Conservation (phyloP, 2,113 vertebrate genomes). For the Megalops atlanticus region DNA sequence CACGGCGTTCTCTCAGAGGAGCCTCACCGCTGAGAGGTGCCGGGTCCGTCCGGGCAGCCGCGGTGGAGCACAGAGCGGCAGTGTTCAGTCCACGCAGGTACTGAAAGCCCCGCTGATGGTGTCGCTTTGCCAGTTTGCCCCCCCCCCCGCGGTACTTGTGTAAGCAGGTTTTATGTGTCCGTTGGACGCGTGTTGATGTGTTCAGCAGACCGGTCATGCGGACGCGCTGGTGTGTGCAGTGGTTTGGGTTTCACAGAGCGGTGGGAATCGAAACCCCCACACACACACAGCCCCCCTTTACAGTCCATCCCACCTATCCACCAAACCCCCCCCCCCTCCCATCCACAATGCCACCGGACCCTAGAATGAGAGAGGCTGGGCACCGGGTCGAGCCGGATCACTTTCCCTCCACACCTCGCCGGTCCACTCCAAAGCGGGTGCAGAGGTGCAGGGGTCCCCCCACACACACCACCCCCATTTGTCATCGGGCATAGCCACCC, state of each 20-base stretch:
- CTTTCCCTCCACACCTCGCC: slow-evolving; percentile 30
- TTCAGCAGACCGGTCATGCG: slow-evolving; percentile 45
- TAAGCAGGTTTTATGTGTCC: slow-evolving; percentile 41
- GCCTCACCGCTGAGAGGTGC: not conserved
- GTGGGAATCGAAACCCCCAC: slow-evolving; percentile 28
- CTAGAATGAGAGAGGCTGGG: slow-evolving; percentile 30
- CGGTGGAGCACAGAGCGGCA: slow-evolving; percentile 38
- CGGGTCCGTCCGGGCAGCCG: not conserved
- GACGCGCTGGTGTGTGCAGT: slow-evolving; percentile 27
- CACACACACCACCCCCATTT: slow-evolving; percentile 36
- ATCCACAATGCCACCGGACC: slow-evolving; percentile 38
- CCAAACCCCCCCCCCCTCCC: slow-evolving; percentile 22
- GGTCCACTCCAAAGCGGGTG: slow-evolving; percentile 33
- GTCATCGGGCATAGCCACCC: slow-evolving; percentile 57
- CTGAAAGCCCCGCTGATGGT: slow-evolving; percentile 27
- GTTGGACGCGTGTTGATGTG: slow-evolving; percentile 37
- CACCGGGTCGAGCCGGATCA: slow-evolving; percentile 30
- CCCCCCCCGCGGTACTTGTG: slow-evolving; percentile 23
- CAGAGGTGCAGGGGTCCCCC: slow-evolving; percentile 41
- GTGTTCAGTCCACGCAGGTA: slow-evolving; percentile 29
- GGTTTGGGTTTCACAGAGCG: slow-evolving; percentile 37
- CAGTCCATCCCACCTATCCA: too few relatives aligned
- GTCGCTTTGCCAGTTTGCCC: slow-evolving; percentile 13
- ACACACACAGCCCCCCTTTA: too few relatives aligned
- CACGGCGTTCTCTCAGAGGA: not conserved